These are phyloP conservation scores for Idaea straminata DNA, from an alignment of 2,888 invertebrate genomes.

Conservation along the genomic window DNA sequence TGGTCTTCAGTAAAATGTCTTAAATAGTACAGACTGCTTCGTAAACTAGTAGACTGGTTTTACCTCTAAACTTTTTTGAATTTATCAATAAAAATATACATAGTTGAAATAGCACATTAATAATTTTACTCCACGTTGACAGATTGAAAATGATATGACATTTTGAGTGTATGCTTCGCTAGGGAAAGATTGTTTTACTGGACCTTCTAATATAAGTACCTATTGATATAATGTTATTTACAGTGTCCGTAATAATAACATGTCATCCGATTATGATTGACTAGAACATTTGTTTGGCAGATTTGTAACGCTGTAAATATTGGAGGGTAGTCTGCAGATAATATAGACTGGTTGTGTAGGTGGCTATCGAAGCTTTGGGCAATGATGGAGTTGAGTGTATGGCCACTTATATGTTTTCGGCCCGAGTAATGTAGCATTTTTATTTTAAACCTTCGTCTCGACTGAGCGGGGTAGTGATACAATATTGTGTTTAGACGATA, in stretches of 20 bases:
- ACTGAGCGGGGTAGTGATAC: constrained; percentile 61
- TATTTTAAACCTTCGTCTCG: constrained; percentile 44
- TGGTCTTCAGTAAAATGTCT: constrained; percentile 72
- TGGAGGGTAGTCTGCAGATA: constrained; percentile 23
- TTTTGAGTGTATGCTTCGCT: constrained; percentile 46
- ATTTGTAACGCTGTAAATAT: constrained; percentile 56
- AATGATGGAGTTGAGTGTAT: constrained; percentile 57
- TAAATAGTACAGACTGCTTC: constrained; percentile 74
- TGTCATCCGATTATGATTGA: constrained; percentile 15
- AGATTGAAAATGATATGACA: constrained; percentile 50
- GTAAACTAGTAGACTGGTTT: constrained; percentile 76
- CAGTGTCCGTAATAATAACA: constrained; percentile 18
- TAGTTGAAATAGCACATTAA: constrained; percentile 62
- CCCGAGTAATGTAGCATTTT: constrained; percentile 70
- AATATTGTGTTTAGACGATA: constrained; percentile 71
- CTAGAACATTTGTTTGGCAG: constrained; percentile 22
- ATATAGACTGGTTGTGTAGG: constrained; percentile 31
- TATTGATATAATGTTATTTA: constrained; percentile 36
- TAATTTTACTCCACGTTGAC: constrained; percentile 57
- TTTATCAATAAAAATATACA: constrained; percentile 55
- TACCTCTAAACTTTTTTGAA: constrained; percentile 71
- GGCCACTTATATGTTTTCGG: constrained; percentile 80
- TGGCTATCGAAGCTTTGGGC: constrained; percentile 49
- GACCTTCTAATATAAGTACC: constrained; percentile 47
- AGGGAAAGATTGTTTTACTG: constrained; percentile 60